Conservation (phyloP, 64 coral and sea anemone species). For the Montipora efflorescens region DNA sequence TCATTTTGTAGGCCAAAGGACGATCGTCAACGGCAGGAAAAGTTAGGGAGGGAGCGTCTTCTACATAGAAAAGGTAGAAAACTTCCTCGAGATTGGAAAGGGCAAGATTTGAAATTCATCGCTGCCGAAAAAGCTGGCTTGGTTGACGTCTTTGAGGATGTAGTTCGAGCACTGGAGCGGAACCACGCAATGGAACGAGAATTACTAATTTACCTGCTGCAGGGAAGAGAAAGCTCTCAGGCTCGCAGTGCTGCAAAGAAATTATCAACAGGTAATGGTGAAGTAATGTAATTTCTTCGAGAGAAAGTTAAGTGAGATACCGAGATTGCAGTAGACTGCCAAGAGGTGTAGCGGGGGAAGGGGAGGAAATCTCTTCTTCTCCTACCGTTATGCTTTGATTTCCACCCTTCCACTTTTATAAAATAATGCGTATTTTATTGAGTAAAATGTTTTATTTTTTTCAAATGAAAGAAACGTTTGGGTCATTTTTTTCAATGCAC, state of each 20-base stretch:
- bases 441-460: too few relatives aligned
- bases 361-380: too few relatives aligned
- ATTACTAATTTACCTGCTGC: slow-evolving; percentile 85
- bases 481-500: too few relatives aligned
- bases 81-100: slow-evolving; percentile 68
- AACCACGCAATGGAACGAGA: slow-evolving; percentile 88
- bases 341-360: too few relatives aligned
- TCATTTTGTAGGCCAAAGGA: slow-evolving; percentile 38
- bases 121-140: slow-evolving; percentile 63
- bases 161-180: slow-evolving; percentile 87
- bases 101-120: slow-evolving; percentile 61
- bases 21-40: slow-evolving; percentile 78
- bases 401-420: too few relatives aligned
- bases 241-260: slow-evolving; percentile 85
- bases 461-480: too few relatives aligned
- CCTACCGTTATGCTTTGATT: too few relatives aligned
- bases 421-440: too few relatives aligned
- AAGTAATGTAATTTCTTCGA: not conserved
- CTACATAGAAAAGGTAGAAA: slow-evolving; percentile 82
- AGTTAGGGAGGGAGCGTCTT: slow-evolving; percentile 63
- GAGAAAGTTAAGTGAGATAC: too few relatives aligned
- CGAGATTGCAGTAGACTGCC: too few relatives aligned
- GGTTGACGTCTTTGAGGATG: slow-evolving; percentile 83
- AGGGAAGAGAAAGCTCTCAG: slow-evolving; percentile 79
- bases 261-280: slow-evolving; percentile 63